These are phyloP conservation scores for Eulemur macaco DNA, from an alignment of 2,113 vertebrate genomes.

Conservation along the genomic window DNA sequence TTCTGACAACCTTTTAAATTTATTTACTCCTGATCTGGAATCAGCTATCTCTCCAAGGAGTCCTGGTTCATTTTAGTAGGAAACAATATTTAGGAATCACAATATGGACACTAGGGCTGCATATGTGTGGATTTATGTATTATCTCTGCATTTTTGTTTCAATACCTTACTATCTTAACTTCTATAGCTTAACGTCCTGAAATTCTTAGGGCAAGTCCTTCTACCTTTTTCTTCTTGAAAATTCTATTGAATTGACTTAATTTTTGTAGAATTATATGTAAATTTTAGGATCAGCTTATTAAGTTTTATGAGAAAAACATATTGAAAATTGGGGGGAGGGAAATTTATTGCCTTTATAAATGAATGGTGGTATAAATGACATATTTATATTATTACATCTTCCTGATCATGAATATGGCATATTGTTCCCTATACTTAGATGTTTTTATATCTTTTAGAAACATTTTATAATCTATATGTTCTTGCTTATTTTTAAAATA, in stretches of 20 bases:
- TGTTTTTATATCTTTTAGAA: not conserved
- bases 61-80: not conserved
- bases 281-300: not conserved
- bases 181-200: not conserved
- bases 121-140: not conserved
- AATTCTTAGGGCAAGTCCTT: not conserved
- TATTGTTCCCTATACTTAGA: not conserved
- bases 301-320: not conserved
- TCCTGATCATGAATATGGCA: not conserved
- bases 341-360: not conserved
- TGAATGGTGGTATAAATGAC: not conserved
- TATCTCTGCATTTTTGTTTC: not conserved
- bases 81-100: not conserved
- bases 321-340: not conserved
- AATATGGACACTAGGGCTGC: not conserved
- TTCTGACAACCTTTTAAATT: not conserved
- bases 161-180: not conserved
- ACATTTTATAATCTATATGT: not conserved
- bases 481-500: not conserved
- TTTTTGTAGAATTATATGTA: not conserved
- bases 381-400: not conserved
- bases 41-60: not conserved
- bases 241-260: not conserved
- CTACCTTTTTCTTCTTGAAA: not conserved
- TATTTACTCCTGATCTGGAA: not conserved